Evolutionary conservation across 92 coral and sea anemone species (phyloP).

Genomic region (Meandrina meandrites): DNA sequence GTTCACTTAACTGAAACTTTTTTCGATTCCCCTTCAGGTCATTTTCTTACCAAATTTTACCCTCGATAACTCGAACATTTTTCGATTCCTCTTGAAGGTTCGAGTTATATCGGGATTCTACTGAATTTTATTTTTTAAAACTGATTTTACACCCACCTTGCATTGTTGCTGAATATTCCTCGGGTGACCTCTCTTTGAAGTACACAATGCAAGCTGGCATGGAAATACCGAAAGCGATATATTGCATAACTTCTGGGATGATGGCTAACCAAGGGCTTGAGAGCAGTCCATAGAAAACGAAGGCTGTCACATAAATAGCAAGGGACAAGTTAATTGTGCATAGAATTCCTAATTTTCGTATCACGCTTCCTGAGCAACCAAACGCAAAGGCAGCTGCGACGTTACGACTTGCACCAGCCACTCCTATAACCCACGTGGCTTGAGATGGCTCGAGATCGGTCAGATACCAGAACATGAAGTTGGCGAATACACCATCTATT

Average conservation of each 20-base stretch:
- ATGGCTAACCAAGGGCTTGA: conserved; percentile 60
- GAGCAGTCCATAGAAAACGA: conserved; percentile 50
- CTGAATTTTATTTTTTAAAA: background rate
- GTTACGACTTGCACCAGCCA: conserved; percentile 59
- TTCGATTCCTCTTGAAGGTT: too few species aligned
- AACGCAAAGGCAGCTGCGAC: conserved; percentile 57
- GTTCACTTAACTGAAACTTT: too few species aligned
- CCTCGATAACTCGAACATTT: too few species aligned
- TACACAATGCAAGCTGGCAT: conserved; percentile 41
- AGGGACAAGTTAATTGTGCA: conserved; percentile 42
- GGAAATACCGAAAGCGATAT: conserved; percentile 42
- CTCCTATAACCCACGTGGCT: conserved; percentile 63
- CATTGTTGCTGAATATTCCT: conserved; percentile 49
- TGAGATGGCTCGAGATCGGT: conserved; percentile 61
- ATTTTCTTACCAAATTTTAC: too few species aligned
- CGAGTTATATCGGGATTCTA: too few species aligned
- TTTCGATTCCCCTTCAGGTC: too few species aligned
- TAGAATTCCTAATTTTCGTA: conserved; percentile 40
- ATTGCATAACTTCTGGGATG: conserved; percentile 54
- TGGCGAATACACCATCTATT: conserved; percentile 57
- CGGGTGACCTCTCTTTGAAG: conserved; percentile 48
- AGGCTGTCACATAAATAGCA: conserved; percentile 36
- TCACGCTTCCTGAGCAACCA: conserved; percentile 56
- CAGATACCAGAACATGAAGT: conserved; percentile 79
- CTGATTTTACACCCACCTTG: conserved; percentile 35